Base-by-base conservation (phyloP, 2,797 vertebrate genomes). In the Mergus octosetaceus region DNA sequence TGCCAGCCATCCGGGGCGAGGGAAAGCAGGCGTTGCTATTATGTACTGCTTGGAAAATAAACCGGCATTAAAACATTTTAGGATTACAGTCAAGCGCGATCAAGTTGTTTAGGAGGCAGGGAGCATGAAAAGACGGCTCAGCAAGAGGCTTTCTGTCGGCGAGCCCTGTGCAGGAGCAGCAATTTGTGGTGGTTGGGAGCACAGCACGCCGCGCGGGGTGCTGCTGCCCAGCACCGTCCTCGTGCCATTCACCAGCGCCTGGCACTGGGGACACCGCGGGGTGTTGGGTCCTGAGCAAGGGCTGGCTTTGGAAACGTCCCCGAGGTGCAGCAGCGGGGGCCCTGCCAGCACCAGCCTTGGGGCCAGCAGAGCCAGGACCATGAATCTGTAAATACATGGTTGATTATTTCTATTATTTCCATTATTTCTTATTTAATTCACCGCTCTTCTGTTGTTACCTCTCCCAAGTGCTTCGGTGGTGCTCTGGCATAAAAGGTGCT, bases 361-460 rank as follows among this genome's bases (percentile, higher is more conserved):
- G 87, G 56, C 73, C 1, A 19, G 51, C 73, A 28, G 77, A 79
- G 92, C 73, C 87, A 36, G 41, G 75, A 16, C 93, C 77, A 88
- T 70, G 0, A 79, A 74, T 57, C 66, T 95, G 95, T 97, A 96
- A 97, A 95, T 97, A 93, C 24, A 96, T 97, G 97, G 96, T 97
- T 97, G 97, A 97, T 97, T 92, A 82, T 94, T 96, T 95, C 93
- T 93, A 80, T 97, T 97, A 96, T 96, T 93, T 94, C 97, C 89
- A 86, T 96, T 97, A 97, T 97, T 97, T 97, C 96, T 95, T 78
- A 73, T 39, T 90, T 84, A 81, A 93, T 91, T 86, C 90, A 57
- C 96, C 25, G 94, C 96, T 97, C 32, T 95, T 97, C 97, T 93
- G 94, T 97, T 97, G 97, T 97, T 97, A 96, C 97, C 96, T 97